A percentile compares a stretch with the other conserved stretches of the same genome.
Conservation (phyloP, 2,888 invertebrate species). For the Halictus ligatus region DNA sequence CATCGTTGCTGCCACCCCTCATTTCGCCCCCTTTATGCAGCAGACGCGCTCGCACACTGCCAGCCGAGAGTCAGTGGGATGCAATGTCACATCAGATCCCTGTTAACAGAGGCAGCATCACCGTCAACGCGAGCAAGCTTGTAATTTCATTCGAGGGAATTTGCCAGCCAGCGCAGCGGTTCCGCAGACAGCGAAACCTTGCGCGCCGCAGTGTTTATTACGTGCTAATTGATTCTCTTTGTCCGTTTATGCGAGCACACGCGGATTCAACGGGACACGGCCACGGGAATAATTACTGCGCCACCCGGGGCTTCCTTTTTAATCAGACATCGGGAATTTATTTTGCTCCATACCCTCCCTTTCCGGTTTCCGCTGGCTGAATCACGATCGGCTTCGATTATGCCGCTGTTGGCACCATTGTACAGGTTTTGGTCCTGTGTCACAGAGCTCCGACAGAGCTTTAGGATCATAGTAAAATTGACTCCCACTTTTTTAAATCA, state of each 20-base stretch:
- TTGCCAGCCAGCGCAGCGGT: neutral
- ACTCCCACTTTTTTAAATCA: neutral
- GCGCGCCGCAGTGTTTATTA: neutral
- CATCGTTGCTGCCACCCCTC: slow-evolving; percentile 77
- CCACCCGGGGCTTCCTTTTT: neutral
- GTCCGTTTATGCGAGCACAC: neutral
- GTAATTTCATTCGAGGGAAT: slow-evolving; percentile 42
- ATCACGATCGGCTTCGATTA: neutral
- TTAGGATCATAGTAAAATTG: neutral
- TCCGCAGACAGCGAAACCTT: neutral
- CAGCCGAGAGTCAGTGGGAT: neutral
- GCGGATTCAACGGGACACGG: neutral
- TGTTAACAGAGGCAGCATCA: slow-evolving; percentile 52
- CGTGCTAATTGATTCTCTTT: slow-evolving; percentile 1
- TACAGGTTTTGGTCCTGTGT: neutral
- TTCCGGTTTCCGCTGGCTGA: neutral
- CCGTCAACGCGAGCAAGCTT: slow-evolving; percentile 21
- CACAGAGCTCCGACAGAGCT: neutral
- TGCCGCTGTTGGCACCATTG: neutral
- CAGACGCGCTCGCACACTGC: slow-evolving; percentile 23
- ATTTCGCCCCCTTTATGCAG: slow-evolving; percentile 64
- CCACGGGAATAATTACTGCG: neutral
- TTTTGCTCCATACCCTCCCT: neutral
- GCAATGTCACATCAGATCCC: slow-evolving; percentile 56
- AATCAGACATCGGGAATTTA: slow-evolving; percentile 3